A percentile compares a stretch with the other conserved stretches of the same genome.
Evolutionary conservation across 2,888 invertebrate species (phyloP).

Genomic region (Gnatocerus cornutus): DNA sequence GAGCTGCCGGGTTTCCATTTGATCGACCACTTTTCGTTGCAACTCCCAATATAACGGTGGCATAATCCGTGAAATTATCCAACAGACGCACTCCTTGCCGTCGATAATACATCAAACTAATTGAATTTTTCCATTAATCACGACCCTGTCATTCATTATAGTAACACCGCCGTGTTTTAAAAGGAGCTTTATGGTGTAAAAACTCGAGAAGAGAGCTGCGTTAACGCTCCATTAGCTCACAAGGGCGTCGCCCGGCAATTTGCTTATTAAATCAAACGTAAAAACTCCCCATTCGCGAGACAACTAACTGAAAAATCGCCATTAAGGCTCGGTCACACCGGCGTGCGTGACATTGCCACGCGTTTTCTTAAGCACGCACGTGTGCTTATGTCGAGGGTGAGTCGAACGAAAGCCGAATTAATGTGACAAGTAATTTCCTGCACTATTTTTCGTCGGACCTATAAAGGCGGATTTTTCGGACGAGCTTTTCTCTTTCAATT

Average conservation of each 20-base stretch:
- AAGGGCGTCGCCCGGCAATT: constrained; percentile 57
- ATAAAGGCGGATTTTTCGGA: constrained; percentile 12
- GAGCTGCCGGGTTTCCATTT: no score
- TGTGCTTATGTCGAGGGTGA: constrained; percentile 30
- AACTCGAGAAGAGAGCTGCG: constrained; percentile 30
- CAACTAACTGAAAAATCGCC: constrained; percentile 43
- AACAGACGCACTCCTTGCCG: constrained; percentile 32
- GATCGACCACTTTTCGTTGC: constrained; percentile 14
- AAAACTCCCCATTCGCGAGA: constrained; percentile 48
- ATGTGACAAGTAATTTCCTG: constrained; percentile 57
- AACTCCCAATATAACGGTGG: constrained; percentile 27
- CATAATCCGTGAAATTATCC: constrained; percentile 45
- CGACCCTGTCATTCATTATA: constrained; percentile 58
- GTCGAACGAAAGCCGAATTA: constrained; percentile 44
- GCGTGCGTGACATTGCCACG: constrained; percentile 35
- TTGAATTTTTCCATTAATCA: constrained; percentile 64
- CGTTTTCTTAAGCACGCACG: constrained; percentile 40
- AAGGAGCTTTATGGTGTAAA: constrained; percentile 50
- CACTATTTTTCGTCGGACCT: constrained; percentile 4
- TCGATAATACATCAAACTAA: constrained; percentile 56
- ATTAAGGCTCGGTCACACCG: constrained; percentile 34
- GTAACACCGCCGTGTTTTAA: constrained; percentile 54
- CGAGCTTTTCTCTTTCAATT: constrained; percentile 31
- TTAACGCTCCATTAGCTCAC: constrained; percentile 47
- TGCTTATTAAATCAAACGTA: constrained; percentile 58